phyloP scores from a whole-genome alignment of 2,113 vertebrate species.

The Danio rerio region GRCz12tu NC_133188.1:4734001-4734500 shows the following conservation, averaged over 20 bases:
- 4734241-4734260: neutral
- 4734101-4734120: slow-evolving; percentile 17
- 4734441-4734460: too few relatives aligned
- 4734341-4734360: neutral
- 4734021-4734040: slow-evolving; percentile 43
- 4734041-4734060: slow-evolving; percentile 42
- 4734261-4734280: neutral
- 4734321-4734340: neutral
- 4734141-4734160: neutral
- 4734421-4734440: neutral
- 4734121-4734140: neutral
- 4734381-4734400: slow-evolving; percentile 12
- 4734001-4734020: slow-evolving; percentile 21
- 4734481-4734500: too few relatives aligned
- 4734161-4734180: slow-evolving; percentile 50
- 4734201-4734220: neutral
- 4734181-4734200: neutral
- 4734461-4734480: too few relatives aligned
- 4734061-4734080: slow-evolving; percentile 41
- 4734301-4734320: neutral
- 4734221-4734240: neutral
- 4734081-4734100: slow-evolving; percentile 42
- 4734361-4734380: neutral
- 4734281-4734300: neutral
- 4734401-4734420: neutral